Evolutionary conservation across 2,113 vertebrate genomes (phyloP), one percentile per base, ranked within the genome.

Genomic region (Rhombomys opimus): DNA sequence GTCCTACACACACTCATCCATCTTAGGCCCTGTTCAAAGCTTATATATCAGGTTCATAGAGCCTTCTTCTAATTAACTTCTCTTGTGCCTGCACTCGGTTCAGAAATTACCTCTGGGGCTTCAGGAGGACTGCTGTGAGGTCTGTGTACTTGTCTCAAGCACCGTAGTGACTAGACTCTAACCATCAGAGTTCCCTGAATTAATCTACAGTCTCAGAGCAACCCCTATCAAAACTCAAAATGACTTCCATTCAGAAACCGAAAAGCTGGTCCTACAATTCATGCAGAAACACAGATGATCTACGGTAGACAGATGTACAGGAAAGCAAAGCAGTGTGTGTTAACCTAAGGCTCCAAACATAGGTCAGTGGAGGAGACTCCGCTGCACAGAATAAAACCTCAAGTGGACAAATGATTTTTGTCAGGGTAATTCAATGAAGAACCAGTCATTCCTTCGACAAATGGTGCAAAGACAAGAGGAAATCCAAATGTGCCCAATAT

Each of bases 181-280:
- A 87, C 50, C 87, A 59, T 59, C 59, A 95, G 35, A 23, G 68
- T 13, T n/a, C 72, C 52, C 52, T 25, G 20, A 52, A 63, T 11
- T 85, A 18, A 85, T 63, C 70, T 70, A 9, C 2, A 54, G 41
- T 72, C 41, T 90, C 41, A n/a, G 41, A 8, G 20, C 9, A 85
- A 72, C 65, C 61, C 59, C 63, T 67, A 32, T 46, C 38, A 52
- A 76, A 89, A 77, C 59, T 52, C 52, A 70, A 89, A 22, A 38
- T 70, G 52, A 17, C 6, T 72, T 95, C 41, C 76, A 80, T 63
- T 75, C 54, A 73, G 54, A 80, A 41, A 54, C 50, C 52, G 9
- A 54, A 89, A 86, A 54, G 52, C 22, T 73, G 73, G 57, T 80
- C 32, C n/a, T 86, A 73, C 87, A 80, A 93, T 90, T 87, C 54